phyloP scores from a whole-genome alignment of 2,113 vertebrate genomes.

The Myodes glareolus region DNA sequence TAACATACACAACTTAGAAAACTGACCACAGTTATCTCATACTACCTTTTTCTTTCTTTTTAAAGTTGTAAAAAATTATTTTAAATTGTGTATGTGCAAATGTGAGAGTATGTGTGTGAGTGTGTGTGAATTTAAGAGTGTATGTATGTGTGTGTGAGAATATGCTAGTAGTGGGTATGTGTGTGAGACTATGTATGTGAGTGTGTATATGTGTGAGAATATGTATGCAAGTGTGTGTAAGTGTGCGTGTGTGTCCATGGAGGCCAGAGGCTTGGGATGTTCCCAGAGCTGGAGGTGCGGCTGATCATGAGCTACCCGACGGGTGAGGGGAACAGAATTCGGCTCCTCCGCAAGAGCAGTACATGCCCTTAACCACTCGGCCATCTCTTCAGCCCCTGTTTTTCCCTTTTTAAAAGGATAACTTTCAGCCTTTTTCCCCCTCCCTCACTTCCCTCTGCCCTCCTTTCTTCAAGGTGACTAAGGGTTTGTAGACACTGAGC shows the following conservation, averaged over 20 bases:
- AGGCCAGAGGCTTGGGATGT: neutral
- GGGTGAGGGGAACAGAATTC: neutral
- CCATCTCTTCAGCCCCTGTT: neutral
- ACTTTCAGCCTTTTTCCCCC: neutral
- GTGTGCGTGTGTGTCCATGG: neutral
- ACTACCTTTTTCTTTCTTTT: neutral
- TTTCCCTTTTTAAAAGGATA: conserved; percentile 17
- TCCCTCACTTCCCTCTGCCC: too few species aligned
- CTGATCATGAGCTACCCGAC: neutral
- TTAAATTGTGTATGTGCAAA: neutral
- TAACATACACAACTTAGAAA: neutral
- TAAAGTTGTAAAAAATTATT: neutral
- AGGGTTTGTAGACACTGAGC: too few species aligned
- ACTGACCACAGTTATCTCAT: neutral
- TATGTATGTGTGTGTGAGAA: neutral
- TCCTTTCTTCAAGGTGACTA: neutral
- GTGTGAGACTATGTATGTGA: neutral
- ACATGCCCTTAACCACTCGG: neutral
- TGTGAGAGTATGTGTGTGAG: neutral
- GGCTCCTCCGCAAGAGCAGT: neutral
- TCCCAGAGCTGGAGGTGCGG: neutral
- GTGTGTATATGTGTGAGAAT: neutral
- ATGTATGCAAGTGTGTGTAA: neutral
- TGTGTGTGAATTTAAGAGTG: neutral
- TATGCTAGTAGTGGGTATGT: neutral